Conservation (phyloP, 2,888 invertebrate species). For the Bimastos eiseni region DNA sequence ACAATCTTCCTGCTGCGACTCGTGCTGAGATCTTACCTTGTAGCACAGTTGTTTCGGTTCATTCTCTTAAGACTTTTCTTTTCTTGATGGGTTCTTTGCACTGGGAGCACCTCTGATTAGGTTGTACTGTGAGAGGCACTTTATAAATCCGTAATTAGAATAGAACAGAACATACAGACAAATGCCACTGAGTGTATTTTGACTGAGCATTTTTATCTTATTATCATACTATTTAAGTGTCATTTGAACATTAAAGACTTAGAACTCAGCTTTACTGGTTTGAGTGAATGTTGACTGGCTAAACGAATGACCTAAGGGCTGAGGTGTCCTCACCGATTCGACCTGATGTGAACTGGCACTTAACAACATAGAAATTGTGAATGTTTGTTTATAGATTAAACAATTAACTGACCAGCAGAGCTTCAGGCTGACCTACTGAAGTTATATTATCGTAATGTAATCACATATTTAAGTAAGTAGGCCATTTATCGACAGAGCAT, state of each 20-base stretch:
- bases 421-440: not conserved
- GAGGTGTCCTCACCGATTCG: not conserved
- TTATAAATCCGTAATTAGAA: too few species aligned
- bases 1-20: too few species aligned
- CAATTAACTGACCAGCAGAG: not conserved
- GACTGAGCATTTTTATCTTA: not conserved
- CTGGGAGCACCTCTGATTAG: too few species aligned
- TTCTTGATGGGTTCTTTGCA: too few species aligned
- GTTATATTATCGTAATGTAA: not conserved
- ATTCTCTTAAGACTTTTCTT: too few species aligned
- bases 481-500: too few species aligned
- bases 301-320: not conserved
- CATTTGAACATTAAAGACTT: not conserved
- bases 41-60: too few species aligned
- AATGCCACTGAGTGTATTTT: not conserved
- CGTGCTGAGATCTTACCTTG: too few species aligned
- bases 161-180: too few species aligned
- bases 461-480: too few species aligned
- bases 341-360: not conserved
- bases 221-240: not conserved
- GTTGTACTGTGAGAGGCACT: too few species aligned
- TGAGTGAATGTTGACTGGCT: not conserved
- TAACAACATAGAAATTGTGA: too few species aligned
- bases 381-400: not conserved
- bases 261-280: not conserved